Evolutionary conservation across 1,140 invertebrate species (phyloP).

Genomic region (Sycophila sp.): DNA sequence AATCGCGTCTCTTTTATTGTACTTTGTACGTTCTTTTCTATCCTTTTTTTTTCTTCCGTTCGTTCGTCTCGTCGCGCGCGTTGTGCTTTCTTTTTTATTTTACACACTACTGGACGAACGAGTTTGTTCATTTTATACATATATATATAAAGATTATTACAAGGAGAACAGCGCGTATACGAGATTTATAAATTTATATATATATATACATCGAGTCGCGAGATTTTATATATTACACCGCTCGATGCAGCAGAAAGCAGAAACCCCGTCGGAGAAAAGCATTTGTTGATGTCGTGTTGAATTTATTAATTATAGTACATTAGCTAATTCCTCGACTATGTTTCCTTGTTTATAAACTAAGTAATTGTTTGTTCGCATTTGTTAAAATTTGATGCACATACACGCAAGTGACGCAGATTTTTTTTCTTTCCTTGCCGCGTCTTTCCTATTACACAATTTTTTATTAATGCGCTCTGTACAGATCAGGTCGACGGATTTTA

Average conservation of each 20-base stretch:
- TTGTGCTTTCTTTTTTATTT: constrained; percentile 16
- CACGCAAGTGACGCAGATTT: constrained; percentile 17
- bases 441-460: constrained; percentile 28
- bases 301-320: constrained; percentile 32
- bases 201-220: constrained; percentile 12
- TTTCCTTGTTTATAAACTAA: constrained; percentile 44
- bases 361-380: constrained; percentile 51
- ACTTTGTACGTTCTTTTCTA: not conserved
- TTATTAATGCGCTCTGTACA: constrained; percentile 32
- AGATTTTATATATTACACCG: constrained; percentile 10
- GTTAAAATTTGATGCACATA: constrained; percentile 43
- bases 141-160: constrained; percentile 24
- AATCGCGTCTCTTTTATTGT: not conserved
- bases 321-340: constrained; percentile 38
- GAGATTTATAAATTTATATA: constrained; percentile 24
- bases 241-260: not conserved
- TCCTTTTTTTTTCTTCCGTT: constrained; percentile 1
- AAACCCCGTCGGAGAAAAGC: constrained; percentile 32
- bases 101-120: constrained; percentile 4
- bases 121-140: constrained; percentile 23
- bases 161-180: constrained; percentile 25
- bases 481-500: constrained; percentile 27
- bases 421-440: constrained; percentile 26
- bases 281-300: constrained; percentile 50
- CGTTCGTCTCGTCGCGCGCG: constrained; percentile 36